A percentile compares a stretch with the other conserved stretches of the same genome.
Conservation (phyloP, 2,888 invertebrate genomes). For the Pachydiplax longipennis region DNA sequence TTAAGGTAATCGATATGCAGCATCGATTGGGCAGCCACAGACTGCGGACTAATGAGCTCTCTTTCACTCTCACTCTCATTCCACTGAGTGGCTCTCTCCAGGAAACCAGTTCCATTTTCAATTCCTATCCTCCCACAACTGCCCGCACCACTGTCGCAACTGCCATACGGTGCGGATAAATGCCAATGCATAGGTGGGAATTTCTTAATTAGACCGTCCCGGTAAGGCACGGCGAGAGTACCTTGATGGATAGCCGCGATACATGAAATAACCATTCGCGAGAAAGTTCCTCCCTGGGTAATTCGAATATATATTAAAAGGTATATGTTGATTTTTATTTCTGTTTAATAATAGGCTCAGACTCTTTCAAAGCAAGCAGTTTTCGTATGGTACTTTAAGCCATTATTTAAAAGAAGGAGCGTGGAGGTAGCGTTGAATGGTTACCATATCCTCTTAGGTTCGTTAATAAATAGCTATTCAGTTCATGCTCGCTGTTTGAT, state of each 20-base stretch:
- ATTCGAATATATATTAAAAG: neutral
- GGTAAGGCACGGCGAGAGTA: neutral
- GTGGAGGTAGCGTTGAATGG: neutral
- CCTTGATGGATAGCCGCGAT: neutral
- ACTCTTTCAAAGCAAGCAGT: no score
- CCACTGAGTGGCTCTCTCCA: neutral
- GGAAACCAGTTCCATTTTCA: conserved; percentile 23
- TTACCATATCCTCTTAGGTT: neutral
- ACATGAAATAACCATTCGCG: neutral
- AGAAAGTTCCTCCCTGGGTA: neutral
- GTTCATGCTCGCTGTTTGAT: neutral
- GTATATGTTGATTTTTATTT: neutral
- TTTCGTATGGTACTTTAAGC: no score
- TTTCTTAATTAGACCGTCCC: neutral
- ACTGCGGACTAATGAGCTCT: conserved; percentile 37
- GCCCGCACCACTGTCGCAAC: neutral
- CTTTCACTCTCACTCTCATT: neutral
- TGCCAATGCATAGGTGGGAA: neutral
- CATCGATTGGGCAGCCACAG: conserved; percentile 38
- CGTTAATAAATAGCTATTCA: neutral
- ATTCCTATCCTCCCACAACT: neutral
- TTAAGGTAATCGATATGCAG: conserved; percentile 11
- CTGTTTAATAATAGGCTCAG: neutral
- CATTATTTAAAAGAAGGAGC: neutral
- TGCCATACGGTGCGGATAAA: neutral